Conservation (phyloP, 2,113 vertebrate species). For the Melospiza melodia region DNA sequence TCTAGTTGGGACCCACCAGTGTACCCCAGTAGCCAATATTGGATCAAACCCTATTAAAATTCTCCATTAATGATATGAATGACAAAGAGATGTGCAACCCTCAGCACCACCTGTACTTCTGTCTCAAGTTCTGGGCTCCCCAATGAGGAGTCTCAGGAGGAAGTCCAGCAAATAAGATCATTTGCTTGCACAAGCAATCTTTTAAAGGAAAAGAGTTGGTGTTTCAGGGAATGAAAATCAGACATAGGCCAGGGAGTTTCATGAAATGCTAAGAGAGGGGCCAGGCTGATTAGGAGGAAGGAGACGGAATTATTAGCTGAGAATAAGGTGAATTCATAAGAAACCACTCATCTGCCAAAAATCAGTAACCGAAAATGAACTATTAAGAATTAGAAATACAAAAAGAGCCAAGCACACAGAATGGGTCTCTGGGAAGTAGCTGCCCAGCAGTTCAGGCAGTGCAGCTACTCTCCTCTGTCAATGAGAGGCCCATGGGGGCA, state of each 20-base stretch:
- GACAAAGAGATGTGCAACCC: not conserved
- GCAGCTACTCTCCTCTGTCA: not conserved
- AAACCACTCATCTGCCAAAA: not conserved
- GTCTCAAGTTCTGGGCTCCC: not conserved
- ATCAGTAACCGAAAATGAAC: not conserved
- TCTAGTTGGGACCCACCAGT: not conserved
- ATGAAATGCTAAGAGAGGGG: not conserved
- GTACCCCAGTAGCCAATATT: not conserved
- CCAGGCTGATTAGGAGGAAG: not conserved
- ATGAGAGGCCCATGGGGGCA: not conserved
- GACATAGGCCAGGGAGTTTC: not conserved
- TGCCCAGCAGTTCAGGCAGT: not conserved
- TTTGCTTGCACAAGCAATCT: not conserved
- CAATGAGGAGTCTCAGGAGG: not conserved
- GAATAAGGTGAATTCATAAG: not conserved
- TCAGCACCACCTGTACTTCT: not conserved
- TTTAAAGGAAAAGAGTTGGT: not conserved
- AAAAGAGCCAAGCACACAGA: not conserved
- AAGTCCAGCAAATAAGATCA: rapidly evolving
- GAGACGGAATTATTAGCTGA: not conserved
- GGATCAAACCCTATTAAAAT: not conserved
- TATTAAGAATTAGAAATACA: not conserved
- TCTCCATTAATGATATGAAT: not conserved
- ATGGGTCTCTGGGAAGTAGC: not conserved
- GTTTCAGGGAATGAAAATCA: not conserved